Conservation (phyloP, 2,113 vertebrate species). For the Mustela nigripes region DNA sequence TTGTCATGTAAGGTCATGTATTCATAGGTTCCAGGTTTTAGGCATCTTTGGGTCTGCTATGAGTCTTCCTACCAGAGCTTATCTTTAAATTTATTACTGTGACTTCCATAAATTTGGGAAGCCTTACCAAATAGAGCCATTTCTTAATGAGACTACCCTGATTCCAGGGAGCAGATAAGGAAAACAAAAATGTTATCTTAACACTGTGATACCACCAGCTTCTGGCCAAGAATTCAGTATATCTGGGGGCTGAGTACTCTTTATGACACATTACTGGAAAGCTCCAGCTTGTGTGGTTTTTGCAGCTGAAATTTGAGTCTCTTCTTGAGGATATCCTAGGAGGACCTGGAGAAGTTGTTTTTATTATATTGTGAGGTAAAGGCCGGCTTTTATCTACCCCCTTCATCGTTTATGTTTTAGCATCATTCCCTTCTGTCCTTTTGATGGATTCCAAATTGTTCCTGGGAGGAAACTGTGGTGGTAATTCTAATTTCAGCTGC, state of each 20-base stretch:
- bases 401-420: background rate
- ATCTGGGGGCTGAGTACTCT: background rate
- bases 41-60: background rate
- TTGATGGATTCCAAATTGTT: conserved; percentile 65
- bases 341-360: conserved; percentile 64
- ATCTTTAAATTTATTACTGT: conserved; percentile 48
- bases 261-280: conserved; percentile 21
- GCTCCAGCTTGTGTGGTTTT: background rate
- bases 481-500: conserved; percentile 76
- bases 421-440: conserved; percentile 61
- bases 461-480: conserved; percentile 60
- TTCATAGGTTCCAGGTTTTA: background rate
- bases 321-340: conserved; percentile 37
- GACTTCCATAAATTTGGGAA: background rate
- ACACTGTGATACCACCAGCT: background rate
- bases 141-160: background rate
- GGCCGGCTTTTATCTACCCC: background rate
- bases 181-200: conserved; percentile 50
- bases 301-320: conserved; percentile 51
- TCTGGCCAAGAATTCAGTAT: background rate
- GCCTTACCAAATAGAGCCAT: background rate
- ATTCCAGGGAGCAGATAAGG: conserved; percentile 33
- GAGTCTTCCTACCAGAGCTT: background rate
- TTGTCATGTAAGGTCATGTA: background rate
- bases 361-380: background rate